Evolutionary conservation across 2,797 vertebrate genomes (phyloP), one percentile per base, ranked within the genome.

Genomic region (Sebastiscus albofasciatus): DNA sequence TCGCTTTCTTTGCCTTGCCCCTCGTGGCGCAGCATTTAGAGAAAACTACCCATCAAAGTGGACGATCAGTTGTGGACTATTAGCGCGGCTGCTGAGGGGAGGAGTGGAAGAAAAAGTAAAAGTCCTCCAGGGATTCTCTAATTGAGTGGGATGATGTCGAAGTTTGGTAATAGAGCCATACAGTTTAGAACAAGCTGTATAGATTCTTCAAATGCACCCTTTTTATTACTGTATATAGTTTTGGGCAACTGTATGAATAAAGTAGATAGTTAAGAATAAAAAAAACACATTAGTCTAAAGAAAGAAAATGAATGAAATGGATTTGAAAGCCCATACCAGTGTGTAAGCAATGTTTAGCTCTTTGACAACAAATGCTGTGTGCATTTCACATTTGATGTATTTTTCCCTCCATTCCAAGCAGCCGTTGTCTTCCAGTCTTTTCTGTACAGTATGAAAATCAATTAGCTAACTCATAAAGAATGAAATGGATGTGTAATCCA

Each of bases 11-110:
- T 79, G 16, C 67, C 66, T 65, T 67, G 52, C 77, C 77, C 71
- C 75, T 84, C 75, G 60, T 84, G 82, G 71, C 67, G 73, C 76
- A 73, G 77, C 75, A 81, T 89, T 92, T 77, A 82, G 72, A 77
- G 89, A 83, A 83, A 89, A 75, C 81, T 39, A 78, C 90, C 72
- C 34, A 84, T 92, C 82, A 85, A 65, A 75, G 67, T 18, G 61
- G 66, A 58, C 81, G 72, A 89, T 93, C 82, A 90, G 84, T 87
- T 78, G 80, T 65, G 33, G 74, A 73, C 72, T 84, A 79, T 90
- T 80, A 80, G 71, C 66, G 56, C 42, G 42, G 77, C 67, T 60
- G 67, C 42, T 52, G 75, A 75, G 75, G 77, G 78, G 68, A 77
- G 67, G 75, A 82, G 79, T 65, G 77, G 77, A 75, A 55, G 64